Evolutionary conservation across 1,140 invertebrate genomes (phyloP), one percentile per base, ranked within the genome.

Genomic region (Leguminivora glycinivorella): DNA sequence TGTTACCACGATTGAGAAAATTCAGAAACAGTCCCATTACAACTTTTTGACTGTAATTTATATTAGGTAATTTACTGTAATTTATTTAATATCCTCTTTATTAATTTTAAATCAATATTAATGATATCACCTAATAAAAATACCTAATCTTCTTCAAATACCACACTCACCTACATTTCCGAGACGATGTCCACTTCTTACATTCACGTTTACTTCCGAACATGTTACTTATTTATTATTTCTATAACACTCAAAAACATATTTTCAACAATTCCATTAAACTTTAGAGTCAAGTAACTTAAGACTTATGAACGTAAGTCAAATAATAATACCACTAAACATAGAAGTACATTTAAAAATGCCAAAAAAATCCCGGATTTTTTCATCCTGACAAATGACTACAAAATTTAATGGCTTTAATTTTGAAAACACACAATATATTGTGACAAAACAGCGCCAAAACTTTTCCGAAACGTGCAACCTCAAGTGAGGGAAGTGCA

Each of bases 201-300:
- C 85, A 91, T 68, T 91, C 85, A 56, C 89, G 71, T 85, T 91
- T 85, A 73, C 87, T 91, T 26, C 87, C 84, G 71, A 91, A 91
- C 89, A 91, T 91, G 25, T 17, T 31, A 17, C 25, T 7, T 29
- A 63, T 31, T 19, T 63, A 6, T 10, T 1, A 34, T n/a, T n/a
- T n/a, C n/a, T n/a, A n/a, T n/a, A 12, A 2, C 34, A 4, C 10
- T 3, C 10, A 38, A 38, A 12, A 38, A 38, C 4, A 14, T 38
- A 38, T 38, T 10, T 34, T 38, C 12, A 12, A 56, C 12, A 25
- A 56, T 56, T 6, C 24, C 9, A 26, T 60, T 12, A 19, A 56
- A 29, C 56, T 25, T 29, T n/a, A 29, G n/a, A n/a, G n/a, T n/a
- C n/a, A n/a, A n/a, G n/a, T n/a, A n/a, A n/a, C n/a, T n/a, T n/a